These are phyloP conservation scores for Diloba caeruleocephala DNA, from an alignment of 2,888 invertebrate species.

Conservation along the genomic window DNA sequence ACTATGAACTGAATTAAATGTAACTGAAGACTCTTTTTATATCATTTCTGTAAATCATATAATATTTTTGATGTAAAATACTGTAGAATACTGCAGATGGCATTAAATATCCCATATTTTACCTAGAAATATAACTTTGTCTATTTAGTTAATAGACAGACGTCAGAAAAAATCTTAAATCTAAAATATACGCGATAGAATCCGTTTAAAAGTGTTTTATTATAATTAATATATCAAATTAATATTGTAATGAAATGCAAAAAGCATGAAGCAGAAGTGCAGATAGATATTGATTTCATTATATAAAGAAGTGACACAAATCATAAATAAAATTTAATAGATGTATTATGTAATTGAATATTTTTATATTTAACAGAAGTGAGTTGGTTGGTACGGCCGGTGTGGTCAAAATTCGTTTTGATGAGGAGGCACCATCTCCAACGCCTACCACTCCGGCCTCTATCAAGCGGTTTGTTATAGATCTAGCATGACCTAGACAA, in stretches of 20 bases:
- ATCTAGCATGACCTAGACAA: constrained; percentile 79
- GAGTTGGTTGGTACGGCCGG: constrained; percentile 90
- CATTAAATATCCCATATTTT: not conserved
- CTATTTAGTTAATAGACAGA: not conserved
- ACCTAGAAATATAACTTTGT: not conserved
- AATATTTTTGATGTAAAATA: not conserved
- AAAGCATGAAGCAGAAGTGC: not conserved
- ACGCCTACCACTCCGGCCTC: constrained; percentile 87
- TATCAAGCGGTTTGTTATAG: constrained; percentile 86
- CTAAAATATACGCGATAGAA: no score
- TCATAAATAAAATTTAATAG: constrained; percentile 4
- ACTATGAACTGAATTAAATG: no score
- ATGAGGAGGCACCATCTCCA: constrained; percentile 86
- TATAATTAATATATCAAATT: constrained; percentile 14
- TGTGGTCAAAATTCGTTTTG: constrained; percentile 89
- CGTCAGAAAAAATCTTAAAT: no score
- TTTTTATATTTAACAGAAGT: constrained; percentile 87
- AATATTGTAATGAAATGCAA: constrained; percentile 8
- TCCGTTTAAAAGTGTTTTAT: no score
- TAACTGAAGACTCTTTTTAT: no score
- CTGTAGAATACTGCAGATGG: not conserved
- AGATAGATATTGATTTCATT: constrained; percentile 4
- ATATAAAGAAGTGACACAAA: constrained; percentile 3
- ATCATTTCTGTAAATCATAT: no score
- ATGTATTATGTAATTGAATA: constrained; percentile 27